These are phyloP conservation scores for Garra rufa DNA, from an alignment of 2,113 vertebrate species.

Conservation along the genomic window DNA sequence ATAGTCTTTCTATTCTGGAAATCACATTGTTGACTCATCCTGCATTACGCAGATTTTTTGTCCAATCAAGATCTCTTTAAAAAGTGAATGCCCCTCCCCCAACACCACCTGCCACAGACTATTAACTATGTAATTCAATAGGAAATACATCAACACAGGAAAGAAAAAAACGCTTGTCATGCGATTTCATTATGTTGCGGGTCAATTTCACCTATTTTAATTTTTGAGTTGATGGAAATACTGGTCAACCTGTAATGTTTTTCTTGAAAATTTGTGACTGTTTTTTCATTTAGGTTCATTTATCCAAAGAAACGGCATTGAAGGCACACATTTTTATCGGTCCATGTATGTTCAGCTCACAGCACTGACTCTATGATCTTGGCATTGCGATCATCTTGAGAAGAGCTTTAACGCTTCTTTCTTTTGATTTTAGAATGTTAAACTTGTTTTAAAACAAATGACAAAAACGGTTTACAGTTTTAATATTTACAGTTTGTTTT, in stretches of 20 bases:
- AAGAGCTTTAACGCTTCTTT: background rate
- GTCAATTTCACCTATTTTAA: background rate
- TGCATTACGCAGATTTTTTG: background rate
- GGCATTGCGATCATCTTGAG: background rate
- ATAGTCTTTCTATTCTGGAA: background rate
- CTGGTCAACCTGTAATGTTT: background rate
- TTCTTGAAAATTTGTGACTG: background rate
- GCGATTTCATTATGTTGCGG: background rate
- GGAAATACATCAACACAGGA: background rate
- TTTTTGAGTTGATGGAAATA: background rate
- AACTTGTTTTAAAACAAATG: too few species aligned
- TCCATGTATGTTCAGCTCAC: background rate
- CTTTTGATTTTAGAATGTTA: background rate
- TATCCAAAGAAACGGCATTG: background rate
- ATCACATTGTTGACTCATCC: conserved; percentile 5
- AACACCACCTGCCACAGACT: background rate
- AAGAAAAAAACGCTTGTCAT: background rate
- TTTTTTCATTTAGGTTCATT: background rate
- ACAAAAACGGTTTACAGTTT: too few species aligned
- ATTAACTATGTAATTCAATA: background rate
- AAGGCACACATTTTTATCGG: background rate
- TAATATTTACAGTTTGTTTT: background rate
- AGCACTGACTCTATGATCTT: background rate
- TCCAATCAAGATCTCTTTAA: background rate
- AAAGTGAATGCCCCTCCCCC: background rate